These are phyloP conservation scores for Odontomyia ornata DNA, from an alignment of 2,888 invertebrate species.

Conservation along the genomic window DNA sequence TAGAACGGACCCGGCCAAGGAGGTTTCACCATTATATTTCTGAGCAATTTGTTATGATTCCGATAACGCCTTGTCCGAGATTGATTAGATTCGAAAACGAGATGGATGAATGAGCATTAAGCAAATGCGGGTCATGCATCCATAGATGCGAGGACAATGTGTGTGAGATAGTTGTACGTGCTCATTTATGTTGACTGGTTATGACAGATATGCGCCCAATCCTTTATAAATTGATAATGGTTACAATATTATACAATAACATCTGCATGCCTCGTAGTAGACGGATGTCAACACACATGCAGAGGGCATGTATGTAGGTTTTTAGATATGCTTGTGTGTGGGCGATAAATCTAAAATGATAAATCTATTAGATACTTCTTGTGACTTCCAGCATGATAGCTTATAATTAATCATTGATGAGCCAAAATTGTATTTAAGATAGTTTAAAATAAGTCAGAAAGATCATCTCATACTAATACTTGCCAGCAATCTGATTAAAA, in stretches of 20 bases:
- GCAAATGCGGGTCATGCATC: neutral
- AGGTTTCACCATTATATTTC: conserved; percentile 6
- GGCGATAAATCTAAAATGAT: conserved; percentile 33
- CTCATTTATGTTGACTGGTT: neutral
- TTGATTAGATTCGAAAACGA: conserved; percentile 39
- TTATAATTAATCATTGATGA: conserved; percentile 7
- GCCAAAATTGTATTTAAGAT: neutral
- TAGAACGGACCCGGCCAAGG: neutral
- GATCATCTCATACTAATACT: too few species aligned
- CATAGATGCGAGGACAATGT: neutral
- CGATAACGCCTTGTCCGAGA: conserved; percentile 41
- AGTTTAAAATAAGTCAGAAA: too few species aligned
- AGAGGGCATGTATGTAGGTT: neutral
- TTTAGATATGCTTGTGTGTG: neutral
- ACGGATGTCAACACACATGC: neutral
- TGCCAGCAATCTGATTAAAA: too few species aligned
- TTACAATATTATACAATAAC: conserved; percentile 13
- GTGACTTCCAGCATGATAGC: conserved; percentile 15
- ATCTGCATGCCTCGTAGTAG: neutral
- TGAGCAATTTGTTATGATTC: conserved; percentile 37
- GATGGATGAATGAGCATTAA: conserved; percentile 34
- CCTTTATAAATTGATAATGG: conserved; percentile 27
- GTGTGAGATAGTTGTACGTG: neutral
- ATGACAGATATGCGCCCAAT: conserved; percentile 23
- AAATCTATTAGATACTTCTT: neutral